Conservation (phyloP, 2,888 invertebrate genomes). For the Tubiluchus corallicola region DNA sequence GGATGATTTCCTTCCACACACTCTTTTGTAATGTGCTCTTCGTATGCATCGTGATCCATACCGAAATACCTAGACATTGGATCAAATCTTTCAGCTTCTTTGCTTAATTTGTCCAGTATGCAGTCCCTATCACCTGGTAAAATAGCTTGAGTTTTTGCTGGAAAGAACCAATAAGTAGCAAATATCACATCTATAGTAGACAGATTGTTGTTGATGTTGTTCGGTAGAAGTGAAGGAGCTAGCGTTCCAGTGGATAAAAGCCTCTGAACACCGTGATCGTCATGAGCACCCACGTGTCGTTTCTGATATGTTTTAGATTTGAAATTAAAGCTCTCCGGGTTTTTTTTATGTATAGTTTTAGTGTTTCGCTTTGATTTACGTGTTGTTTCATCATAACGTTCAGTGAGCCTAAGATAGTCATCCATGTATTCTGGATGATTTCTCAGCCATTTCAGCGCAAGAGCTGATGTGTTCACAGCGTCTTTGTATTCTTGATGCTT, state of each 20-base stretch:
- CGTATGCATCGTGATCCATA: conserved; percentile 32
- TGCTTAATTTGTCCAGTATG: conserved; percentile 36
- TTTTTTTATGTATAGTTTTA: conserved; percentile 4
- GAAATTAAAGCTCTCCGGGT: background rate
- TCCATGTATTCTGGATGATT: conserved; percentile 27
- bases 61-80: conserved; percentile 29
- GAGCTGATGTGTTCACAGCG: conserved; percentile 33
- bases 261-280: conserved; percentile 29
- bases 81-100: conserved; percentile 26
- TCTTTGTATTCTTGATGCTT: conserved; percentile 20
- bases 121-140: conserved; percentile 45
- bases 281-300: conserved; percentile 31
- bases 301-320: conserved; percentile 10
- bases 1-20: conserved; percentile 24
- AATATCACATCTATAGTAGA: conserved; percentile 46
- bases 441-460: conserved; percentile 31
- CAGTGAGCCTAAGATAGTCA: conserved; percentile 13
- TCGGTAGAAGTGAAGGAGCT: conserved; percentile 32
- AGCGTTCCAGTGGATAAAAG: conserved; percentile 30
- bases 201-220: conserved; percentile 26
- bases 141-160: conserved; percentile 34
- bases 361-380: background rate
- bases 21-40: conserved; percentile 28
- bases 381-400: conserved; percentile 5
- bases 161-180: conserved; percentile 52